Evolutionary conservation across 1,140 invertebrate genomes (phyloP).

Genomic region (Asobara japonica): DNA sequence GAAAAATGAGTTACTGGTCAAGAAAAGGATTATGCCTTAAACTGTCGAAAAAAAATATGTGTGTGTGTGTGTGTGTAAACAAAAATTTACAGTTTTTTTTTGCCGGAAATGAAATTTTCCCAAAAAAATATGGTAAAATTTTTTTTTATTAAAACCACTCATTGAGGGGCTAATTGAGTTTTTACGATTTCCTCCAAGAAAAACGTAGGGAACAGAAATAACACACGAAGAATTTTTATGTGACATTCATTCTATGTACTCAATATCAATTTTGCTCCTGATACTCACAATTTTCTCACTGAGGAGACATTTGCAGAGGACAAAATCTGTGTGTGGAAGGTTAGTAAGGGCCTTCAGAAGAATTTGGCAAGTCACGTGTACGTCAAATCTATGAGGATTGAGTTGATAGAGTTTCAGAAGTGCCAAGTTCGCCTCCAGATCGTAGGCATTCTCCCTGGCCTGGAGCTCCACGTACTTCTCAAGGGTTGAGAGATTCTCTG

Average conservation of each 20-base stretch:
- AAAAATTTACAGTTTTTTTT: too few relatives aligned
- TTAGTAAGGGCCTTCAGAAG: conserved; percentile 95
- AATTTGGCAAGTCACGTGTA: conserved; percentile 84
- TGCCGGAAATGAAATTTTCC: too few relatives aligned
- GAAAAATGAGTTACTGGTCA: background rate
- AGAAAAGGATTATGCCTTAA: too few relatives aligned
- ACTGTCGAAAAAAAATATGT: too few relatives aligned
- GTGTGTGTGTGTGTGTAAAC: too few relatives aligned
- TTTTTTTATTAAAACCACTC: too few relatives aligned
- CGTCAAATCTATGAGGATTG: conserved; percentile 89
- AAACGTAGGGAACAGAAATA: too few relatives aligned
- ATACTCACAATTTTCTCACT: conserved; percentile 82
- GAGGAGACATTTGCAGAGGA: conserved; percentile 94
- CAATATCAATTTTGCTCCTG: background rate
- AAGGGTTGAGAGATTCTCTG: conserved; percentile 88
- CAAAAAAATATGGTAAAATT: too few relatives aligned
- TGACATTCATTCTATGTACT: too few relatives aligned
- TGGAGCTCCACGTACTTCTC: conserved; percentile 95
- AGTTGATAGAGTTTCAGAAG: conserved; percentile 93
- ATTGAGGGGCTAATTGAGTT: too few relatives aligned
- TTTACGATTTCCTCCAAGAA: too few relatives aligned
- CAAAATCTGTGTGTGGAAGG: conserved; percentile 96
- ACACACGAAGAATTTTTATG: too few relatives aligned
- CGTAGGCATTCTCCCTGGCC: conserved; percentile 92
- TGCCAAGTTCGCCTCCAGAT: conserved; percentile 95